Evolutionary conservation across 2,888 invertebrate species (phyloP).

Genomic region (Pasiphila rectangulata): DNA sequence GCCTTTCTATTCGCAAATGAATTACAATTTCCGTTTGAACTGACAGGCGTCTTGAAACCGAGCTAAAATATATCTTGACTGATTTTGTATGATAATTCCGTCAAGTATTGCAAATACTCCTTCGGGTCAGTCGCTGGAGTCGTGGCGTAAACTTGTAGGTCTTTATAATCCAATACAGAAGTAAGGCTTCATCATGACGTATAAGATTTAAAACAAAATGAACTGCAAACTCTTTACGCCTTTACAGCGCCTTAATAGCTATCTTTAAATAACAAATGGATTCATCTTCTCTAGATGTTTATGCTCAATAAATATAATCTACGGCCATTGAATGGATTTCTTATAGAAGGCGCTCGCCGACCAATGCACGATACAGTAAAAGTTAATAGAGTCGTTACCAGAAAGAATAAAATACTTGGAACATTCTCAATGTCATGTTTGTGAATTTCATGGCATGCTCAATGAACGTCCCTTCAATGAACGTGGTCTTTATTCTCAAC

Average conservation of each 20-base stretch:
- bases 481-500: constrained; percentile 18
- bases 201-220: constrained; percentile 18
- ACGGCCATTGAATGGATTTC: constrained; percentile 19
- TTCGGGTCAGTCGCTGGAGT: constrained; percentile 32
- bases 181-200: constrained; percentile 50
- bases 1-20: constrained; percentile 1
- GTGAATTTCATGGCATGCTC: constrained; percentile 26
- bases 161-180: constrained; percentile 53
- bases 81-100: neutral
- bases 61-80: neutral
- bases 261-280: constrained; percentile 1
- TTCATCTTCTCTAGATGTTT: constrained; percentile 5
- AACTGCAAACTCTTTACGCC: constrained; percentile 1
- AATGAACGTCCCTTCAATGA: constrained; percentile 35
- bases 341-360: constrained; percentile 15
- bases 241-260: neutral
- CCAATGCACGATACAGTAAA: constrained; percentile 22
- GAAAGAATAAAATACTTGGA: constrained; percentile 25
- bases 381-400: constrained; percentile 31
- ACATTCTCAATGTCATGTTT: constrained; percentile 25
- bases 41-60: neutral
- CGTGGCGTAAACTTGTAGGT: constrained; percentile 45
- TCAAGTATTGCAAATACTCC: constrained; percentile 21
- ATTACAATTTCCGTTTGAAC: constrained; percentile 5
- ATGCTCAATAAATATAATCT: constrained; percentile 22